Conservation (phyloP, 2,888 invertebrate genomes). For the Caenorhabditis becei region DNA sequence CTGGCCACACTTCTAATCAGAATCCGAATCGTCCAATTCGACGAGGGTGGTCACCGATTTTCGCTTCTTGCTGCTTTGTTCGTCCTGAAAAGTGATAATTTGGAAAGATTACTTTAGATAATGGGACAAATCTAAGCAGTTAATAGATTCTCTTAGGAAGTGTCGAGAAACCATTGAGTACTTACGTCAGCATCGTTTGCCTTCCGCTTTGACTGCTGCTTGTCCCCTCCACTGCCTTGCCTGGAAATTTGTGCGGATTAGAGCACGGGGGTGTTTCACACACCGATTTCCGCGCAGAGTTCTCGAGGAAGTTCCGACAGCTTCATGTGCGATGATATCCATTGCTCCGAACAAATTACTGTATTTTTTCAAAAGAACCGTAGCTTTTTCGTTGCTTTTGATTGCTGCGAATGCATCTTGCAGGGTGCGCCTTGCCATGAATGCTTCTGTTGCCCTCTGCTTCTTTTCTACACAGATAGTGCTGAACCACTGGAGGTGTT, state of each 20-base stretch:
- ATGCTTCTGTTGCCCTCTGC: conserved; percentile 69
- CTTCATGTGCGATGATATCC: conserved; percentile 57
- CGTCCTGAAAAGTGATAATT: conserved; percentile 44
- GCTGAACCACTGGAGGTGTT: conserved; percentile 93
- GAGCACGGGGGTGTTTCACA: not conserved
- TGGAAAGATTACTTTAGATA: no score
- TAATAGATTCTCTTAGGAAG: no score
- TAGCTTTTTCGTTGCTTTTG: conserved; percentile 65
- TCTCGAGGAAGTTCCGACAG: conserved; percentile 56
- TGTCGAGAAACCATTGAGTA: no score
- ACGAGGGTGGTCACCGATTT: conserved; percentile 27
- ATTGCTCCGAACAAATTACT: conserved; percentile 65
- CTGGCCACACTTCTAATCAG: conserved; percentile 7
- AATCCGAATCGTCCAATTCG: conserved; percentile 49
- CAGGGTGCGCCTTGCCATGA: conserved; percentile 60
- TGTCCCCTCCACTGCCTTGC: conserved; percentile 26
- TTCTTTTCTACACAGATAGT: conserved; percentile 82
- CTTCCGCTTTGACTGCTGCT: conserved; percentile 36
- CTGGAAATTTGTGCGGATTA: conserved; percentile 8
- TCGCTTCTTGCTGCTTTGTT: conserved; percentile 42
- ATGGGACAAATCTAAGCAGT: no score
- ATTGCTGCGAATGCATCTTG: conserved; percentile 66
- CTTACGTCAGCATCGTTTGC: conserved; percentile 33
- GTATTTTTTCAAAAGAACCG: conserved; percentile 63
- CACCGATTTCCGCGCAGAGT: conserved; percentile 64